phyloP scores from a whole-genome alignment of 2,113 vertebrate genomes.

The Pseudorasbora parva region DNA sequence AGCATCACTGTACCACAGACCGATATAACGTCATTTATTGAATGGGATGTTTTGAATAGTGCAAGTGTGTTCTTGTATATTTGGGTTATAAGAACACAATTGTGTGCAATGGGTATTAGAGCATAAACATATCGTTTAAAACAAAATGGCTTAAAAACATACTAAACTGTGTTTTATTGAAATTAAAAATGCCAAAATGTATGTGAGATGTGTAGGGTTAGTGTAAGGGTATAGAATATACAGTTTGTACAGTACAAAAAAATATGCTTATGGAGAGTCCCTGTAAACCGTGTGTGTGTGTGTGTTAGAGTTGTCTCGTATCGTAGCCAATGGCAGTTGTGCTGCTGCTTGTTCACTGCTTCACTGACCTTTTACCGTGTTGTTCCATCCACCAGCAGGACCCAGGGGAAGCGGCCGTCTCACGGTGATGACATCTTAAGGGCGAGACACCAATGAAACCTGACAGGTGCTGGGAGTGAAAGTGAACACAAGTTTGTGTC shows the following conservation, averaged over 20 bases:
- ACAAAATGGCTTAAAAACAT: too few species aligned
- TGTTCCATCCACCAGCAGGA: conserved; percentile 9
- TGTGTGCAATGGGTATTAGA: too few species aligned
- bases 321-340: not conserved
- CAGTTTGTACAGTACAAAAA: too few species aligned
- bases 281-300: too few species aligned
- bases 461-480: conserved; percentile 30
- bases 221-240: too few species aligned
- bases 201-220: too few species aligned
- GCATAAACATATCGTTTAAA: too few species aligned
- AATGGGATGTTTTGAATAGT: not conserved
- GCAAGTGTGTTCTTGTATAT: too few species aligned
- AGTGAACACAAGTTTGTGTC: not conserved
- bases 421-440: conserved; percentile 28
- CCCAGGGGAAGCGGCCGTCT: conserved; percentile 28
- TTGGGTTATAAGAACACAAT: too few species aligned
- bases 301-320: not conserved
- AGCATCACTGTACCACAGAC: not conserved
- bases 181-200: too few species aligned
- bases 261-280: too few species aligned
- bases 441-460: conserved; percentile 26
- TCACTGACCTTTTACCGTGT: conserved; percentile 39
- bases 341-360: not conserved
- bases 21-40: not conserved
- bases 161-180: too few species aligned